Conservation (phyloP, 2,888 invertebrate genomes). For the Synergus itoensis region DNA sequence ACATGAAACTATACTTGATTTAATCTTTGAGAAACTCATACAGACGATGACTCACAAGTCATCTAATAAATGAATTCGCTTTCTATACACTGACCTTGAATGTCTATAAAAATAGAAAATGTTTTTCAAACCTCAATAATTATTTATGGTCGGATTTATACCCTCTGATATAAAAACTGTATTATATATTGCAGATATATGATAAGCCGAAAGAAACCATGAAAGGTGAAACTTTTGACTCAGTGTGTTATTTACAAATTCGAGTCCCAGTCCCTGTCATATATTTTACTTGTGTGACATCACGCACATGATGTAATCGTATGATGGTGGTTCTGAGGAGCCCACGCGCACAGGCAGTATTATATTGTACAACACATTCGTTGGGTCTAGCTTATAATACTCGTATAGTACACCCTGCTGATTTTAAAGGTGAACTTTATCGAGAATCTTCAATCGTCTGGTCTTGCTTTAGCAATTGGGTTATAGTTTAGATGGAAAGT, state of each 20-base stretch:
- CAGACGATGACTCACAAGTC: neutral
- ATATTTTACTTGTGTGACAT: constrained; percentile 71
- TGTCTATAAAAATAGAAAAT: constrained; percentile 7
- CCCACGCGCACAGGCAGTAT: constrained; percentile 2
- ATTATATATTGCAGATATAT: neutral
- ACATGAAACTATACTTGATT: neutral
- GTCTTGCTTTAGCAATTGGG: neutral
- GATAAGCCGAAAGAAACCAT: neutral
- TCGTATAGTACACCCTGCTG: neutral
- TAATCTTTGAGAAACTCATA: neutral
- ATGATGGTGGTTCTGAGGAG: constrained; percentile 38
- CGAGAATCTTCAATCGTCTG: neutral
- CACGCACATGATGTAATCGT: constrained; percentile 71
- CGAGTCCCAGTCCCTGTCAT: constrained; percentile 47
- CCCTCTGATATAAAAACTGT: neutral
- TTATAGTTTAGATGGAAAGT: constrained; percentile 11
- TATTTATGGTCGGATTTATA: neutral
- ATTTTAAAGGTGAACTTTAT: constrained; percentile 27
- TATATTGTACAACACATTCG: constrained; percentile 3
- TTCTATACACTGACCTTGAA: constrained; percentile 13
- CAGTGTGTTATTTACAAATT: constrained; percentile 14
- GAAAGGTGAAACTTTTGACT: constrained; percentile 1
- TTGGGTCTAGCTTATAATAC: neutral
- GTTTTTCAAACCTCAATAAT: neutral
- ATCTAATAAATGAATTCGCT: neutral